Conservation (phyloP, 2,113 vertebrate species). For the Rhabdornis inornatus region DNA sequence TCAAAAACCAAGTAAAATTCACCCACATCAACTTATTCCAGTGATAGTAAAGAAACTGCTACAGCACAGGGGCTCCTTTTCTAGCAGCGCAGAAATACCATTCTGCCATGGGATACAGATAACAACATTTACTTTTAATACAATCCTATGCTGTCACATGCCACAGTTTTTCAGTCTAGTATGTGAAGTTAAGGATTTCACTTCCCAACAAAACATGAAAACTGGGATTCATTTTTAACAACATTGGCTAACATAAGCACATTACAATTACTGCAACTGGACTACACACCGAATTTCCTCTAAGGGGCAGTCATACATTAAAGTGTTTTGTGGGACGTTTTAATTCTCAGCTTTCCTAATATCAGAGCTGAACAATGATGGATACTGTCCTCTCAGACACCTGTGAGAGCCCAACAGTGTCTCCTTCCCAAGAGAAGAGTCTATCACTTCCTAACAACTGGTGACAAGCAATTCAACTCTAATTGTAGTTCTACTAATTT, state of each 20-base stretch:
- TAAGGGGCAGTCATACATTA: background rate
- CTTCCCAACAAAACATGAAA: background rate
- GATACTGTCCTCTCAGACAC: background rate
- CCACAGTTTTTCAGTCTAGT: background rate
- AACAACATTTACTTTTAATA: background rate
- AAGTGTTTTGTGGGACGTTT: background rate
- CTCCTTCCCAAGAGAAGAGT: background rate
- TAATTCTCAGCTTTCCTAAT: background rate
- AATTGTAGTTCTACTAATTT: background rate
- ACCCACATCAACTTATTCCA: background rate
- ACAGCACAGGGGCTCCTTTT: background rate
- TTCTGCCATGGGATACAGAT: background rate
- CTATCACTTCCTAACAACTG: background rate
- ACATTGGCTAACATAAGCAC: background rate
- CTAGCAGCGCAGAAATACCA: background rate
- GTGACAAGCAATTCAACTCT: background rate
- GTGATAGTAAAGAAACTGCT: background rate
- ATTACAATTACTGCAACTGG: background rate
- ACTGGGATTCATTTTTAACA: background rate
- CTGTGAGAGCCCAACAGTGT: background rate
- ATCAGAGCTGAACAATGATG: background rate
- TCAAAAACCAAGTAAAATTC: background rate
- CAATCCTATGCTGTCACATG: background rate
- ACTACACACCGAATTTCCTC: background rate
- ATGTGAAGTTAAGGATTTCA: background rate